A percentile compares a stretch with the other conserved stretches of the same genome.
These are phyloP conservation scores for Ceratina australensis DNA, from an alignment of 1,140 invertebrate genomes.

Conservation along the genomic window DNA sequence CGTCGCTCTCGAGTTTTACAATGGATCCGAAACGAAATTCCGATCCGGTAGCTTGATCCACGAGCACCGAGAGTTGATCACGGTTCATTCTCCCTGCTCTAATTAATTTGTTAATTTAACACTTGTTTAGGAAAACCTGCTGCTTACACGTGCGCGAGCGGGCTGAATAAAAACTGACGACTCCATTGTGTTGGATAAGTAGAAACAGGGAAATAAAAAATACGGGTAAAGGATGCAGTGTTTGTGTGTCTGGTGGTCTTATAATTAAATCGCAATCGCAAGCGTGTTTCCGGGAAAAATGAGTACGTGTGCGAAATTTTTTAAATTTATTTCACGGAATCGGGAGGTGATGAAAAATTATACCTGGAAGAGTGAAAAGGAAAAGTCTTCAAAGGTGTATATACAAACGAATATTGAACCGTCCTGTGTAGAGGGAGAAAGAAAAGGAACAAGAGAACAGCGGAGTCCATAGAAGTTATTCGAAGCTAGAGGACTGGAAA, in stretches of 20 bases:
- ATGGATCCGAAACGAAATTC: not conserved
- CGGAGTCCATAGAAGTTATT: conserved; percentile 35
- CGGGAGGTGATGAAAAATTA: not conserved
- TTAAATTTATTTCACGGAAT: not conserved
- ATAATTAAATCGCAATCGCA: not conserved
- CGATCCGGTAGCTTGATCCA: too few relatives aligned
- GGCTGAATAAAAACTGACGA: not conserved
- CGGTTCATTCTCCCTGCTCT: too few relatives aligned
- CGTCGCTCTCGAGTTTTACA: not conserved
- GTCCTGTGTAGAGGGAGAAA: not conserved
- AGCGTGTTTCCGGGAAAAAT: too few relatives aligned
- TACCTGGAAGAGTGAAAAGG: not conserved
- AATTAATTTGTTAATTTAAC: not conserved
- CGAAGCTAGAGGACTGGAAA: conserved; percentile 18
- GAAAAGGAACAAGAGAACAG: not conserved
- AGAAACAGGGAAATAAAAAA: not conserved
- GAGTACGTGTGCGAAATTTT: too few relatives aligned
- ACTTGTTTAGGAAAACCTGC: not conserved
- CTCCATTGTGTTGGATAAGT: not conserved
- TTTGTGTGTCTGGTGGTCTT: too few relatives aligned
- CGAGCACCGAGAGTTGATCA: not conserved
- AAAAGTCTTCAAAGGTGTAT: not conserved
- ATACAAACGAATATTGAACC: not conserved
- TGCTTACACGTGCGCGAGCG: too few relatives aligned
- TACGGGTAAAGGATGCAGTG: not conserved